These are phyloP conservation scores for Zaprionus taronus DNA, from an alignment of 1,140 invertebrate species.

Conservation along the genomic window DNA sequence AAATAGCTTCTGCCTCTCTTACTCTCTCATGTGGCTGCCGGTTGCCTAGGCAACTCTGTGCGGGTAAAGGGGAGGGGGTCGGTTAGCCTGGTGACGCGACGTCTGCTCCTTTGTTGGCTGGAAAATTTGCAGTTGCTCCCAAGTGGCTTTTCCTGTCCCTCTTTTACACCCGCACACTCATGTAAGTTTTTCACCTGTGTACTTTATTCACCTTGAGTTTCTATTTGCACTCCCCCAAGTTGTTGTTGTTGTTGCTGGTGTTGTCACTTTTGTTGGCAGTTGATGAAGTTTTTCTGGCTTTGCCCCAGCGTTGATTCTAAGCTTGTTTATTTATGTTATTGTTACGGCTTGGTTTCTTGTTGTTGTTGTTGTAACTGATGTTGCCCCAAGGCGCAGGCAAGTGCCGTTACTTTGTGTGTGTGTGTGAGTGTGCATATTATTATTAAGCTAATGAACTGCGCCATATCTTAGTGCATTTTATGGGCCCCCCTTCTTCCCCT, in stretches of 20 bases:
- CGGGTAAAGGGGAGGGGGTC: not conserved
- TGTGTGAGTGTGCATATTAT: constrained; percentile 24
- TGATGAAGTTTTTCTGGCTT: constrained; percentile 59
- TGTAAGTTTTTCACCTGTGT: constrained; percentile 8
- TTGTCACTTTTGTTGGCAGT: constrained; percentile 61
- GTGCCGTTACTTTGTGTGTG: constrained; percentile 7
- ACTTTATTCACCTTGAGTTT: constrained; percentile 44
- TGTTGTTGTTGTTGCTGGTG: constrained; percentile 3
- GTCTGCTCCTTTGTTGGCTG: constrained; percentile 28
- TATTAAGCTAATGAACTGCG: constrained; percentile 51
- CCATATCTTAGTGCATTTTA: constrained; percentile 48
- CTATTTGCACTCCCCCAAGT: constrained; percentile 9
- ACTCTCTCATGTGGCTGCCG: not conserved
- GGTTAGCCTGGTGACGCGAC: constrained; percentile 20
- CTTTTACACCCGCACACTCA: not conserved
- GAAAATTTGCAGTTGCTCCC: constrained; percentile 34
- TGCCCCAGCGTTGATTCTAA: constrained; percentile 54
- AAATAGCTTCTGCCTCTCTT: not conserved
- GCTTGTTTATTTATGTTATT: constrained; percentile 63
- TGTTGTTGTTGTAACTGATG: constrained; percentile 18
- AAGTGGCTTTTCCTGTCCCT: not conserved
- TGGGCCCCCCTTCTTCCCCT: not conserved
- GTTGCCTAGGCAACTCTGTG: constrained; percentile 6
- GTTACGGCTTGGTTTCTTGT: constrained; percentile 33
- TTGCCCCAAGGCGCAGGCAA: not conserved